A percentile compares a stretch with the other conserved stretches of the same genome.
These are phyloP conservation scores for Piaya cayana DNA, from an alignment of 2,113 vertebrate genomes.

Conservation along the genomic window DNA sequence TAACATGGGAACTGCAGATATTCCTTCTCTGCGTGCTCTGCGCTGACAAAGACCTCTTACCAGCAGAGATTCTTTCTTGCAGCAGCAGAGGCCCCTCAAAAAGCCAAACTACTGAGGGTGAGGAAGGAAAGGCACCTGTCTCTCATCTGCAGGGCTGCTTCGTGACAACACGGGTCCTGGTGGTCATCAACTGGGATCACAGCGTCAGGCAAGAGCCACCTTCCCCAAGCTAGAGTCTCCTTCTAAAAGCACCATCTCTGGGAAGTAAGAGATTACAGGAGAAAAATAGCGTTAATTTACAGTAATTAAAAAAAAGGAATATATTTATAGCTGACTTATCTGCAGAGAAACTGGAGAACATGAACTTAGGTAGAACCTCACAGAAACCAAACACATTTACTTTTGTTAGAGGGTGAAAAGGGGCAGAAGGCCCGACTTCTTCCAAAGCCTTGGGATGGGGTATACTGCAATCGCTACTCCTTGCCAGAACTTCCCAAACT, in stretches of 20 bases:
- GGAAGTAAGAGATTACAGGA: background rate
- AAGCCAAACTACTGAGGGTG: background rate
- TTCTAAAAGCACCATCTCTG: background rate
- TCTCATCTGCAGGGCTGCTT: background rate
- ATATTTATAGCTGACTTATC: background rate
- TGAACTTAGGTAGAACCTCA: background rate
- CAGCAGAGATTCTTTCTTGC: too few relatives aligned
- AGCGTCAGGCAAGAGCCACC: background rate
- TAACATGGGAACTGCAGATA: background rate
- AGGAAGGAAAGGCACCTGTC: background rate
- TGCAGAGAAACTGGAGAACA: background rate
- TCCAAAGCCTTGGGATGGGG: too few relatives aligned
- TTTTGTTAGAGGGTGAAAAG: background rate
- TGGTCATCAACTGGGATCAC: too few relatives aligned
- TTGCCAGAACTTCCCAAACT: background rate
- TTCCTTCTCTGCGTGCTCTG: background rate
- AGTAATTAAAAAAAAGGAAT: background rate
- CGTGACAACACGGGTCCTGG: background rate
- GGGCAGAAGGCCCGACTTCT: background rate
- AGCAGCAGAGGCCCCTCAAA: background rate
- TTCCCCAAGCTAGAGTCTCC: accelerated
- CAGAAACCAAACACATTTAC: background rate
- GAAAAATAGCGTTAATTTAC: background rate
- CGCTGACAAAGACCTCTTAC: background rate
- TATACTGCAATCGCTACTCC: too few relatives aligned